These are phyloP conservation scores for Hydraecia micacea DNA, from an alignment of 2,888 invertebrate species.

Conservation along the genomic window DNA sequence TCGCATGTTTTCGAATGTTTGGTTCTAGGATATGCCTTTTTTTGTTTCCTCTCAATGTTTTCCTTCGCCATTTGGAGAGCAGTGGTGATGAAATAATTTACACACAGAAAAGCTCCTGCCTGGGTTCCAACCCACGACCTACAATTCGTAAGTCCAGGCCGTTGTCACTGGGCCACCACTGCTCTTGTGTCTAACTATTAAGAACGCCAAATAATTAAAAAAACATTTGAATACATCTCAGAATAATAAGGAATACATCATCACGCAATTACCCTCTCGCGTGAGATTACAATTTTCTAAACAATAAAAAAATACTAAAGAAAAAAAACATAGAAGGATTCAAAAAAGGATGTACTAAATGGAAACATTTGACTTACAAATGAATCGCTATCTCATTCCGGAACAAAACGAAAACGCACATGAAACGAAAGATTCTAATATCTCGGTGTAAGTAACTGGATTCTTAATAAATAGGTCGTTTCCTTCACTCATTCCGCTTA, in stretches of 20 bases:
- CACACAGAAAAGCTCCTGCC: not conserved
- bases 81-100: not conserved
- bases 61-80: not conserved
- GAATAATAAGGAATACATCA: no score
- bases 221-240: not conserved
- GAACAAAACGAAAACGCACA: slow-evolving; percentile 43
- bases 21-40: not conserved
- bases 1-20: not conserved
- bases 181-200: not conserved
- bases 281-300: not conserved
- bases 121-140: not conserved
- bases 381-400: slow-evolving; percentile 32
- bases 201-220: not conserved
- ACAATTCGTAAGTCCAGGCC: no score
- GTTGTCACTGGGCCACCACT: not conserved
- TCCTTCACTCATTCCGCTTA: slow-evolving; percentile 79
- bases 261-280: no score
- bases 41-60: no score
- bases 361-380: slow-evolving; percentile 52
- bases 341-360: slow-evolving; percentile 42
- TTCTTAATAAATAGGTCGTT: slow-evolving; percentile 75
- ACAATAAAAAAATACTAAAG: not conserved
- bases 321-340: not conserved
- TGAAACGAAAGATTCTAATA: slow-evolving; percentile 50
- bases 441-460: slow-evolving; percentile 57